A percentile compares a stretch with the other conserved stretches of the same genome.
Conservation (phyloP, 37 sponge, comb jelly and placozoan genomes). For the Trichoplax adhaerens region DNA sequence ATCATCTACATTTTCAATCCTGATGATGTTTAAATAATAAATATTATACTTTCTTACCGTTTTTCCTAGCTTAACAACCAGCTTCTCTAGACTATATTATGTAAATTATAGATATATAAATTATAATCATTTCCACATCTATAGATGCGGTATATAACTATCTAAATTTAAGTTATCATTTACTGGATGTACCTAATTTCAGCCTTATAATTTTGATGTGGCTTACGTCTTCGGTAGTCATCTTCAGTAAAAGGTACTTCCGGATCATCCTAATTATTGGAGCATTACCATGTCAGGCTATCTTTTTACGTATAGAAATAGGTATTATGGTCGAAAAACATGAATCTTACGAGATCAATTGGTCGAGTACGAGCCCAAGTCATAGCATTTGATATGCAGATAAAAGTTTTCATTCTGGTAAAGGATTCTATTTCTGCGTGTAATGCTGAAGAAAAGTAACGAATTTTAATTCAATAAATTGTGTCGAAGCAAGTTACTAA, state of each 20-base stretch:
- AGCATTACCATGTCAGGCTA: conserved; percentile 1
- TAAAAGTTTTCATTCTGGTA: conserved; percentile 56
- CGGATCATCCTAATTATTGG: conserved; percentile 62
- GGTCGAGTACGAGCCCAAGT: conserved; percentile 92
- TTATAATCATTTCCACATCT: neutral
- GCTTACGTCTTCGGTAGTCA: conserved; percentile 76
- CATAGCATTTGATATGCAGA: conserved; percentile 67
- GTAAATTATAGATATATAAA: neutral
- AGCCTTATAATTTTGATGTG: conserved; percentile 79
- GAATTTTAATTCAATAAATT: neutral
- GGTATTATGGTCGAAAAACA: neutral
- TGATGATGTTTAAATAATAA: too few species aligned
- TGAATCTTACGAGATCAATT: conserved; percentile 55
- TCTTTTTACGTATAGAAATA: too few species aligned
- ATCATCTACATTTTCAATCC: too few species aligned
- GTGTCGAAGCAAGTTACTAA: too few species aligned
- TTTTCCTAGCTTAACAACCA: conserved; percentile 78
- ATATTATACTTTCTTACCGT: conserved; percentile 29
- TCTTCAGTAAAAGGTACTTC: conserved; percentile 88
- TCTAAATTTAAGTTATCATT: neutral
- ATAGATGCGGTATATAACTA: neutral
- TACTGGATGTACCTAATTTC: conserved; percentile 27
- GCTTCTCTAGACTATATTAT: conserved; percentile 48
- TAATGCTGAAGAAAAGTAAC: conserved; percentile 32
- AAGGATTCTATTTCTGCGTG: conserved; percentile 56